These are phyloP conservation scores for Celastrina argiolus DNA, from an alignment of 2,888 invertebrate species.

Conservation along the genomic window DNA sequence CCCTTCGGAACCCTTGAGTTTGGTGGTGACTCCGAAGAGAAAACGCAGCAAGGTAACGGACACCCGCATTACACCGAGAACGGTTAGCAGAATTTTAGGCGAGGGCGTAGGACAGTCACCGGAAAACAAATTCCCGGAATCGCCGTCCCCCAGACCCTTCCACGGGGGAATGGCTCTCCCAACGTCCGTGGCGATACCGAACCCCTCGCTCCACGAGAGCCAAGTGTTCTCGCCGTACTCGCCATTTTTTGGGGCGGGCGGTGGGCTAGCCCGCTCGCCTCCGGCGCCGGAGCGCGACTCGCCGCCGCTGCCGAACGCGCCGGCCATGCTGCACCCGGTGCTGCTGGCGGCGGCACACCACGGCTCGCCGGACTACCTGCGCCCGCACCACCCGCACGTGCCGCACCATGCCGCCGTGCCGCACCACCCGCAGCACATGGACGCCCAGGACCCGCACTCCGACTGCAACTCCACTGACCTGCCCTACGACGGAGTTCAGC, in stretches of 20 bases:
- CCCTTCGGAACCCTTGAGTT: conserved; percentile 95
- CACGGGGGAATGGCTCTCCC: conserved; percentile 94
- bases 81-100: conserved; percentile 90
- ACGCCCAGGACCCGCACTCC: conserved; percentile 90
- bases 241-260: conserved; percentile 87
- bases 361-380: conserved; percentile 88
- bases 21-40: conserved; percentile 97
- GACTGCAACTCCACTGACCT: conserved; percentile 95
- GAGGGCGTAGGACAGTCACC: conserved; percentile 87
- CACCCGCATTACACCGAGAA: conserved; percentile 93
- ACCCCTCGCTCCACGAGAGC: conserved; percentile 96
- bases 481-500: conserved; percentile 94
- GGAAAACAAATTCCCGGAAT: conserved; percentile 78
- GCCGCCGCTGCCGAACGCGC: conserved; percentile 90
- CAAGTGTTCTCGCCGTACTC: conserved; percentile 95
- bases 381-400: conserved; percentile 83
- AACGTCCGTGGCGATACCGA: conserved; percentile 97
- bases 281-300: conserved; percentile 86
- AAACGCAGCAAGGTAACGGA: conserved; percentile 98
- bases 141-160: conserved; percentile 86
- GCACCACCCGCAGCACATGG: conserved; percentile 87
- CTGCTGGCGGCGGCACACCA: conserved; percentile 90
- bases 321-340: conserved; percentile 90
- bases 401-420: conserved; percentile 88
- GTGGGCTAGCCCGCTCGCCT: conserved; percentile 72